These are phyloP conservation scores for Eupithecia centaureata DNA, from an alignment of 2,888 invertebrate species.

Conservation along the genomic window DNA sequence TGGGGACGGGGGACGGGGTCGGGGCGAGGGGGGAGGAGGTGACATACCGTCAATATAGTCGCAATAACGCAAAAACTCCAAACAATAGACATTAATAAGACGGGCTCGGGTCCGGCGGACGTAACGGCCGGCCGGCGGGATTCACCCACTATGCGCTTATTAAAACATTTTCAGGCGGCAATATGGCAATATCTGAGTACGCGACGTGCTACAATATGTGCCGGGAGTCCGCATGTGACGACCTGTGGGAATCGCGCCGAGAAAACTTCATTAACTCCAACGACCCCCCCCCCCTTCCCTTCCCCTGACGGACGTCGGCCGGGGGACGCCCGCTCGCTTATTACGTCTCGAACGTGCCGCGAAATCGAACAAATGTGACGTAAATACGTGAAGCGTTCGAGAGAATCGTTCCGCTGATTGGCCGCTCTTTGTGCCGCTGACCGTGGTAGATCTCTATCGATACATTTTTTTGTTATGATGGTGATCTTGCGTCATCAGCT, in stretches of 20 bases:
- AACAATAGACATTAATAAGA: conserved; percentile 83
- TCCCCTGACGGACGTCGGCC: conserved; percentile 67
- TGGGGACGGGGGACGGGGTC: conserved; percentile 1
- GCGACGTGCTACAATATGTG: conserved; percentile 81
- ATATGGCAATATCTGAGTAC: conserved; percentile 79
- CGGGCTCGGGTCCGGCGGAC: conserved; percentile 58
- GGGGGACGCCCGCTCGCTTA: conserved; percentile 72
- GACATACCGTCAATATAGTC: conserved; percentile 61
- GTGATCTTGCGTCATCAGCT: conserved; percentile 59
- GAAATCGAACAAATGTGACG: conserved; percentile 84
- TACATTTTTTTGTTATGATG: conserved; percentile 73
- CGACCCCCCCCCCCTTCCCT: conserved; percentile 60
- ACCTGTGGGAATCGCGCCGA: conserved; percentile 83
- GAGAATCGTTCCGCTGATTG: conserved; percentile 79
- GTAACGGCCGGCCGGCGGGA: conserved; percentile 65
- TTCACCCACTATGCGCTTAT: conserved; percentile 69
- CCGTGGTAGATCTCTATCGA: conserved; percentile 77
- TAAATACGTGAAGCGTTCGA: conserved; percentile 76
- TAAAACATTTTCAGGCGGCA: conserved; percentile 81
- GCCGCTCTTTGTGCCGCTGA: conserved; percentile 76
- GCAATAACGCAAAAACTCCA: conserved; percentile 79
- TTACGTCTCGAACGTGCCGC: conserved; percentile 82
- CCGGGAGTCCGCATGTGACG: conserved; percentile 81
- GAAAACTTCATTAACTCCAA: conserved; percentile 84
- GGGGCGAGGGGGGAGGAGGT: conserved; percentile 7